These are phyloP conservation scores for Mola mola DNA, from an alignment of 2,113 vertebrate genomes.

Conservation along the genomic window DNA sequence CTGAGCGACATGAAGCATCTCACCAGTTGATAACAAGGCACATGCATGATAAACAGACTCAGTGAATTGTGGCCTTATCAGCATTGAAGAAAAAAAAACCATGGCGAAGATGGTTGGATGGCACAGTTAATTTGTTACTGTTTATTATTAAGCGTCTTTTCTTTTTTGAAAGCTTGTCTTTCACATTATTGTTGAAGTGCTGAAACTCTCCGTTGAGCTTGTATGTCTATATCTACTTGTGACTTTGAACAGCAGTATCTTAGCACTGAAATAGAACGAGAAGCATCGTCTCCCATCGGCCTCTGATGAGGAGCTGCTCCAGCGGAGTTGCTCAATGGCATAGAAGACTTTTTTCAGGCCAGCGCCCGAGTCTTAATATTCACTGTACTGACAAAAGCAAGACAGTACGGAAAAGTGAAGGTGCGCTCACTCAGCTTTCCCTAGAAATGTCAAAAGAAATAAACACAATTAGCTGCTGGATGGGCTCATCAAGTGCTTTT, in stretches of 20 bases:
- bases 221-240: constrained; percentile 45
- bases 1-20: constrained; percentile 59
- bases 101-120: constrained; percentile 50
- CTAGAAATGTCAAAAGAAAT: constrained; percentile 34
- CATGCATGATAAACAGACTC: constrained; percentile 64
- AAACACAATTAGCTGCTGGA: constrained; percentile 24
- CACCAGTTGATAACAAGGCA: constrained; percentile 63
- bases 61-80: constrained; percentile 57
- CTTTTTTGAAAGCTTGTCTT: constrained; percentile 30
- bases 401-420: constrained; percentile 1
- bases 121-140: constrained; percentile 56
- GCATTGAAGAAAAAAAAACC: constrained; percentile 41
- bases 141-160: constrained; percentile 42
- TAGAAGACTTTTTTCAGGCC: constrained; percentile 35
- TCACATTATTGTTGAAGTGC: constrained; percentile 11
- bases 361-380: constrained; percentile 18
- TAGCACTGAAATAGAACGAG: constrained; percentile 36
- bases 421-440: constrained; percentile 18
- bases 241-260: constrained; percentile 56
- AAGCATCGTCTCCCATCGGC: constrained; percentile 38
- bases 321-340: constrained; percentile 15
- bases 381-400: constrained; percentile 10
- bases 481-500: constrained; percentile 30
- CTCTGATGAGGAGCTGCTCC: constrained; percentile 34
- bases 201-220: constrained; percentile 28